Evolutionary conservation across 2,797 vertebrate species (phyloP), one percentile per base, ranked within the genome.

Genomic region (Lagorchestes hirsutus): DNA sequence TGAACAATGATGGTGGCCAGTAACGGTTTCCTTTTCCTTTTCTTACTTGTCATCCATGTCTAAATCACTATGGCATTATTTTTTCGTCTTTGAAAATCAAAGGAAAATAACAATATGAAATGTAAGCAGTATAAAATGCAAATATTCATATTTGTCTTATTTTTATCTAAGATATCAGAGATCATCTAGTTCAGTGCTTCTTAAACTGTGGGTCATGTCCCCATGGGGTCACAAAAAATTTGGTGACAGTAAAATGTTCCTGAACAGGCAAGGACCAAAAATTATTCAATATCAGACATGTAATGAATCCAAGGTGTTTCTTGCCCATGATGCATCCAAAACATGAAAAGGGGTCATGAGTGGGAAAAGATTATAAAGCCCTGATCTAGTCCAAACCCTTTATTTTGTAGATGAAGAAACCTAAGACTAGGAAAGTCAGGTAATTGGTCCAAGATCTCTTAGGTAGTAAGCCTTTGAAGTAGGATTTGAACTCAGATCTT

Each of bases 11-110:
- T 92, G 22, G 59, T 94, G 67, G 52, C 92, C 16, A 34, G 54
- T 55, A 34, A 31, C 29, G 10, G 54, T 92, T 96, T 96, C 40
- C 93, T 90, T 82, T 55, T 96, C 82, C 55, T 92, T 82, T 96
- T 58, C 18, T 4, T 0, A 90, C 57, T 31, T 74, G 10, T 94
- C 27, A 95, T 92, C 52, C 52, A 27, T 74, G 67, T 92, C 40
- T 46, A 82, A 82, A 46, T 46, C 74, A 46, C 8, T 27, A 46
- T 46, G 40, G 12, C 22, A 3, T 82, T 34, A 62, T 82, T 82
- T 82, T 82, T 74, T 82, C 9, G 3, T 82, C 40, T 82, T 82
- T 82, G 74, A 82, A 82, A 27, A 46, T 9, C n/a, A 46, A 87
- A 87, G 22, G 22, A 74, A 87, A 50, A 46, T 0, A 46, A 22